These are phyloP conservation scores for Antedon mediterranea DNA, from an alignment of 53 echinoderm and acorn worm genomes.

Conservation along the genomic window DNA sequence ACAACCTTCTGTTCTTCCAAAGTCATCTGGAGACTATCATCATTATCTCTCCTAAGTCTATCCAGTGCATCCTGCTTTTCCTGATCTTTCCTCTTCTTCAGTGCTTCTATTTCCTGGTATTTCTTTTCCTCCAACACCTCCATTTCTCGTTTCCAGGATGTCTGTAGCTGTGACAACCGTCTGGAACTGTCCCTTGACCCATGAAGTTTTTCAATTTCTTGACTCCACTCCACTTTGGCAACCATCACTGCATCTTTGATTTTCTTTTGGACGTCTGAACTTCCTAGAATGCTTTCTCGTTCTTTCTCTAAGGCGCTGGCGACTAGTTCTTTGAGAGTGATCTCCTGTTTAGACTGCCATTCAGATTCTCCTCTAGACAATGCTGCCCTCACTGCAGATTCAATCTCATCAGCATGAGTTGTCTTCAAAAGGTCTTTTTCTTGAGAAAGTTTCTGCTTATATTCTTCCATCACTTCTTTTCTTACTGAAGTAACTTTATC, in stretches of 20 bases:
- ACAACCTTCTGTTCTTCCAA: conserved; percentile 7
- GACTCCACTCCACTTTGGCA: conserved; percentile 4
- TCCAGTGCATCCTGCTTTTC: conserved; percentile 8
- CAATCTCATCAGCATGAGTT: not conserved
- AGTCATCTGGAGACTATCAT: not conserved
- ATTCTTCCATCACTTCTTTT: not conserved
- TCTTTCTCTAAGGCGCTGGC: conserved; percentile 10
- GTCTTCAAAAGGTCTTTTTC: not conserved
- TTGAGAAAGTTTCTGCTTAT: not conserved
- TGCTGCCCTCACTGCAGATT: not conserved
- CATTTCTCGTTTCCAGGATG: not conserved
- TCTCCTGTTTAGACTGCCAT: not conserved
- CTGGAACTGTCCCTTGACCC: not conserved
- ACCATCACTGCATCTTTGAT: conserved; percentile 8
- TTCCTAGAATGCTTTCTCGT: not conserved
- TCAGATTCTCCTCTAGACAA: not conserved
- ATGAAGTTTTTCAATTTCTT: not conserved
- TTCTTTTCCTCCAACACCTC: not conserved
- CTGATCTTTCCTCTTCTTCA: not conserved
- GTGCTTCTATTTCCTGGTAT: not conserved
- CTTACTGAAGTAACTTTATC: conserved; percentile 1
- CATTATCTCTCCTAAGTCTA: not conserved
- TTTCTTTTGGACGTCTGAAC: conserved; percentile 5
- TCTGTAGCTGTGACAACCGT: not conserved
- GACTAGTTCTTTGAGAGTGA: conserved; percentile 1